A percentile compares a stretch with the other conserved stretches of the same genome.
These are phyloP conservation scores for Sminthurinus aureus DNA, from an alignment of 2,888 invertebrate species.

Conservation along the genomic window DNA sequence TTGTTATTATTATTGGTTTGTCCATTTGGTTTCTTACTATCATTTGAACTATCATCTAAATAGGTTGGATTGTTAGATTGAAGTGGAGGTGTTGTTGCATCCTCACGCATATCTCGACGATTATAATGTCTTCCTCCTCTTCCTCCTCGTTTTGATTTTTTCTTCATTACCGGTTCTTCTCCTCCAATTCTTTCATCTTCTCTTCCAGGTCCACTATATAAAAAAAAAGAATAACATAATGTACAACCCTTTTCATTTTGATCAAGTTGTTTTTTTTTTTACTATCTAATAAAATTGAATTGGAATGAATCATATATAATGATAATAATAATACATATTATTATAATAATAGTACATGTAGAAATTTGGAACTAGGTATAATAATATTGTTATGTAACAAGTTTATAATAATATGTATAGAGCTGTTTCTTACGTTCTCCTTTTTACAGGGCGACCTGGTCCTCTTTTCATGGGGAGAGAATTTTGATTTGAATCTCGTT, in stretches of 20 bases:
- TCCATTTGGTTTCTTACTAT: neutral
- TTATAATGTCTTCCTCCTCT: conserved; percentile 43
- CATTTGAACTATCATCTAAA: conserved; percentile 15
- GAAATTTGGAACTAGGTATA: too few species aligned
- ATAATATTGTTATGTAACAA: neutral
- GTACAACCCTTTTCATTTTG: too few species aligned
- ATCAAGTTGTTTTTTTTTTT: too few species aligned
- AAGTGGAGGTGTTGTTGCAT: neutral
- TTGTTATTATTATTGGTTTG: neutral
- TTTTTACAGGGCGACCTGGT: conserved; percentile 48
- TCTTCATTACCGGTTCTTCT: conserved; percentile 47
- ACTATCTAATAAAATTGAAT: too few species aligned
- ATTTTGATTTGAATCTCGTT: neutral
- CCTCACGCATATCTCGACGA: conserved; percentile 19
- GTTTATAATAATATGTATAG: too few species aligned
- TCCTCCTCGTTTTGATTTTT: conserved; percentile 51
- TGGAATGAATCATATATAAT: neutral
- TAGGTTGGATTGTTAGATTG: conserved; percentile 1
- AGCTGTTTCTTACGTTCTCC: conserved; percentile 38
- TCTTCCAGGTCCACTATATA: conserved; percentile 53
- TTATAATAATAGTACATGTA: too few species aligned
- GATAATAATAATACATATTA: neutral
- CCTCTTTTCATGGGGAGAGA: conserved; percentile 42
- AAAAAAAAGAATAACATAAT: too few species aligned
- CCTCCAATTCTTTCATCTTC: conserved; percentile 50